phyloP scores from a whole-genome alignment of 1,140 invertebrate genomes.

The Tetragonula clypearis region DNA sequence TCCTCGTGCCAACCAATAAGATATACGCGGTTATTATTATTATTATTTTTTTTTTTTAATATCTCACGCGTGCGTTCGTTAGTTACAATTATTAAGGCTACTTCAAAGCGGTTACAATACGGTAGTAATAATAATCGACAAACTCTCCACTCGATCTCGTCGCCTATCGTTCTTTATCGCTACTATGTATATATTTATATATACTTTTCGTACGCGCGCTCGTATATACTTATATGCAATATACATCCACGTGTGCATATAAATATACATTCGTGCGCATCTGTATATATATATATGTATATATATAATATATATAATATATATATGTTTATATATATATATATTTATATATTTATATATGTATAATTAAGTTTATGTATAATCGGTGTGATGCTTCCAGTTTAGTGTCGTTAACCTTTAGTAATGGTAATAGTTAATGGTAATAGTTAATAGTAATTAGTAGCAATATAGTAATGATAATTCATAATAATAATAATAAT shows the following conservation, averaged over 20 bases:
- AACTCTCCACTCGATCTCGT: constrained; percentile 27
- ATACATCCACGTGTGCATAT: constrained; percentile 6
- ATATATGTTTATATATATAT: neutral
- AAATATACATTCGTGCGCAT: too few relatives aligned
- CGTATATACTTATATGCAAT: constrained; percentile 13
- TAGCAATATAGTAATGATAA: constrained; percentile 51
- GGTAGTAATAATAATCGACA: constrained; percentile 61
- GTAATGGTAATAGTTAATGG: constrained; percentile 35
- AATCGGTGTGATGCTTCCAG: constrained; percentile 40
- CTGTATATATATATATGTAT: constrained; percentile 2
- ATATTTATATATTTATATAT: constrained; percentile 16
- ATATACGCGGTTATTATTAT: neutral
- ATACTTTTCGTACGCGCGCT: too few relatives aligned
- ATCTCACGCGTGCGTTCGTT: constrained; percentile 48
- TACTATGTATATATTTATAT: constrained; percentile 45
- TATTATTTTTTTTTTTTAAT: neutral
- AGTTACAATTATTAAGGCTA: constrained; percentile 68
- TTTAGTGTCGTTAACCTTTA: constrained; percentile 48
- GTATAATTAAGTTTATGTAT: constrained; percentile 44
- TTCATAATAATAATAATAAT: constrained; percentile 43
- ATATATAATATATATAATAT: constrained; percentile 28
- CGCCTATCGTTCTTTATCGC: constrained; percentile 36
- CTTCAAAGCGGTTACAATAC: constrained; percentile 62
- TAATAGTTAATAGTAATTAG: constrained; percentile 51
- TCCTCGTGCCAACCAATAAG: constrained; percentile 38